Evolutionary conservation across 2,888 invertebrate genomes (phyloP).

Genomic region (Caenorhabditis doughertyi): DNA sequence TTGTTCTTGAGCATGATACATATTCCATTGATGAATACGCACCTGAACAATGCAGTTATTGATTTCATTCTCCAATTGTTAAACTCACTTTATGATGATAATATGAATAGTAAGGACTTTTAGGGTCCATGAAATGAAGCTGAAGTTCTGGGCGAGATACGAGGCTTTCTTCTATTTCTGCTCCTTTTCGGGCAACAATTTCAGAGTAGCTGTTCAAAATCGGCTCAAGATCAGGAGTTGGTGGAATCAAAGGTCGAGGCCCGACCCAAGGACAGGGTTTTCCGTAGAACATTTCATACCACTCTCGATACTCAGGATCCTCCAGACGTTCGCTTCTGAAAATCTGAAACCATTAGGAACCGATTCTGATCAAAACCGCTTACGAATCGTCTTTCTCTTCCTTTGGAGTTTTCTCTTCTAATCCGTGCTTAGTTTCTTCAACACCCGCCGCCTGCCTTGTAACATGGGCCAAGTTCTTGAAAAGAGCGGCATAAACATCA

Average conservation of each 20-base stretch:
- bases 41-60: slow-evolving; percentile 23
- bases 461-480: slow-evolving; percentile 74
- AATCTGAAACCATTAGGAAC: not conserved
- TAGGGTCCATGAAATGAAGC: slow-evolving; percentile 70
- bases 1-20: slow-evolving; percentile 41
- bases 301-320: slow-evolving; percentile 65
- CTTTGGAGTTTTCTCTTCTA: not conserved
- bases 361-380: not conserved
- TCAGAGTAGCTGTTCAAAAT: slow-evolving; percentile 97
- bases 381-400: slow-evolving; percentile 15
- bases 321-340: slow-evolving; percentile 58
- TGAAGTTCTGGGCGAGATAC: slow-evolving; percentile 68
- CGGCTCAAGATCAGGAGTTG: slow-evolving; percentile 90
- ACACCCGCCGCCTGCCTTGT: slow-evolving; percentile 50
- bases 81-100: slow-evolving; percentile 66
- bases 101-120: slow-evolving; percentile 69
- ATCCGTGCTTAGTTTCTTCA: slow-evolving; percentile 15
- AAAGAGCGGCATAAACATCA: slow-evolving; percentile 78
- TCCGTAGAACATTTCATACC: slow-evolving; percentile 67
- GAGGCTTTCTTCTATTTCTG: slow-evolving; percentile 89
- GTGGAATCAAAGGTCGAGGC: slow-evolving; percentile 83
- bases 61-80: not conserved
- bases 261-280: slow-evolving; percentile 59
- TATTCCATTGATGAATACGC: slow-evolving; percentile 66
- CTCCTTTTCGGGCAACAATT: slow-evolving; percentile 96